Conservation (phyloP, 2,797 vertebrate species). For the Pangasius sanitwongsei region DNA sequence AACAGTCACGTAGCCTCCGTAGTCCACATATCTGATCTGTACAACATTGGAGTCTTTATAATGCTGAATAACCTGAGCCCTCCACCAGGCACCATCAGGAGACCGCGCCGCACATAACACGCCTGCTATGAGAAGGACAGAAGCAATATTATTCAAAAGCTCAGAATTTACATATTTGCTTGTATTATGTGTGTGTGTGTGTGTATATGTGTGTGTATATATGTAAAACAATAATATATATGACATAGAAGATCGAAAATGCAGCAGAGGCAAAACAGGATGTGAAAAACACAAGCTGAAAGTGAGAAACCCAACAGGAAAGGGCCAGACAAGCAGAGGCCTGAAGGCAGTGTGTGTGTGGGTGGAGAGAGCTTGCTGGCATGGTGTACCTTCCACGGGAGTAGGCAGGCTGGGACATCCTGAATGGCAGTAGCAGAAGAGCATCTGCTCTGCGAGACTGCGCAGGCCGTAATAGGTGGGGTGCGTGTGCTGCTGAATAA, state of each 20-base stretch:
- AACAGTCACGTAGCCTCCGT: constrained; percentile 83
- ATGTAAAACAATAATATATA: neutral
- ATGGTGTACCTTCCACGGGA: constrained; percentile 76
- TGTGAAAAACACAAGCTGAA: neutral
- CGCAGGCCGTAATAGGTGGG: constrained; percentile 82
- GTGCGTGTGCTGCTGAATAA: constrained; percentile 84
- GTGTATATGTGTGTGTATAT: neutral
- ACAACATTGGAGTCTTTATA: constrained; percentile 75
- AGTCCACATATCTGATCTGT: constrained; percentile 84
- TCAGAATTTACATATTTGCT: neutral
- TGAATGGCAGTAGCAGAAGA: constrained; percentile 80
- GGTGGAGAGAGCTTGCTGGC: neutral
- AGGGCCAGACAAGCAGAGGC: neutral
- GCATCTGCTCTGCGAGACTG: constrained; percentile 84
- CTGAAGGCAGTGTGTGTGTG: neutral
- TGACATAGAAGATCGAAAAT: neutral
- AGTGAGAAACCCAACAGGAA: neutral
- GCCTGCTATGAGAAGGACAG: constrained; percentile 39
- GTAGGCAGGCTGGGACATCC: constrained; percentile 80
- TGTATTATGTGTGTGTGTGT: neutral
- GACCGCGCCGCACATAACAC: constrained; percentile 83
- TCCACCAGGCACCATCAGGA: constrained; percentile 80
- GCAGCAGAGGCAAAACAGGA: neutral
- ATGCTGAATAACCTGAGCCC: constrained; percentile 82
- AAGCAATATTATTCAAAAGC: neutral